phyloP scores from a whole-genome alignment of 1,140 invertebrate genomes.

The Lordiphosa mommai region DNA sequence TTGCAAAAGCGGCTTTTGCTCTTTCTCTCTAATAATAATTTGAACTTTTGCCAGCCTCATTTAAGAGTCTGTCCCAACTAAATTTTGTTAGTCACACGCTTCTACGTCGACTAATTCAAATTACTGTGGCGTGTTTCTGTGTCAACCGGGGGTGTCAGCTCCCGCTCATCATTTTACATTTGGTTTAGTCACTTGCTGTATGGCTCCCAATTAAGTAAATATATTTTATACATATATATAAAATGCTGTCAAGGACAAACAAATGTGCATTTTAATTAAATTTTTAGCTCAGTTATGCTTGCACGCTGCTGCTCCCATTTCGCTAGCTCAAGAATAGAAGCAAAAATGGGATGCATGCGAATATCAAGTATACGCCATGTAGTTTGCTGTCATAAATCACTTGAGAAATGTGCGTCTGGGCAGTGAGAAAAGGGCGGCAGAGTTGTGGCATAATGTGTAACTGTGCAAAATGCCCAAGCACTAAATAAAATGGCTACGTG shows the following conservation, averaged over 20 bases:
- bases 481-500: conserved; percentile 68
- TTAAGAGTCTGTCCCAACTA: background rate
- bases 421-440: conserved; percentile 10
- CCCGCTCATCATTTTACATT: conserved; percentile 38
- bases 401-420: conserved; percentile 47
- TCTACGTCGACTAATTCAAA: conserved; percentile 33
- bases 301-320: conserved; percentile 9
- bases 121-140: conserved; percentile 43
- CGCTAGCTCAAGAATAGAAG: conserved; percentile 31
- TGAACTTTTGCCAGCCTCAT: no score
- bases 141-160: conserved; percentile 21
- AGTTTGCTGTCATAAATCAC: conserved; percentile 65
- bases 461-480: conserved; percentile 58
- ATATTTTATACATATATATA: conserved; percentile 35
- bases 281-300: conserved; percentile 44
- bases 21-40: no score
- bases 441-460: conserved; percentile 52
- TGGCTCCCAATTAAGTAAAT: conserved; percentile 65
- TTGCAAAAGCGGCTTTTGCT: no score
- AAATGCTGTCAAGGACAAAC: conserved; percentile 70
- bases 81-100: conserved; percentile 12
- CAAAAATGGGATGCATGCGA: conserved; percentile 35
- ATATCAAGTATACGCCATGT: conserved; percentile 59
- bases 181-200: conserved; percentile 3
- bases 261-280: conserved; percentile 78